Conservation (phyloP, 2,888 invertebrate genomes). For the Boloria euphrosyne region DNA sequence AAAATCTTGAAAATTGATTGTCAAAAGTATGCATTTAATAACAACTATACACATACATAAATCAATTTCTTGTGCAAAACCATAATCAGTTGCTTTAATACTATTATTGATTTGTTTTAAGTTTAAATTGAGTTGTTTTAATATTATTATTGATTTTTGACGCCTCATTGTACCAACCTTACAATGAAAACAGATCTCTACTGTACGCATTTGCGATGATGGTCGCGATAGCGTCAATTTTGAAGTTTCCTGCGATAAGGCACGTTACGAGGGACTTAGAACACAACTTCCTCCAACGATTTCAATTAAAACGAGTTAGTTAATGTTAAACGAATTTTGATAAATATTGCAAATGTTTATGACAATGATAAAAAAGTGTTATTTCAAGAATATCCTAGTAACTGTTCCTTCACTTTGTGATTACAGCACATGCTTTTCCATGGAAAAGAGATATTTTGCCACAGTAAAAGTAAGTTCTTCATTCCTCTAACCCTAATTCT, state of each 20-base stretch:
- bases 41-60: too few relatives aligned
- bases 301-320: constrained; percentile 59
- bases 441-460: too few relatives aligned
- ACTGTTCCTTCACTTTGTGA: neutral
- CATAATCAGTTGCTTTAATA: too few relatives aligned
- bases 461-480: too few relatives aligned
- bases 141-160: neutral
- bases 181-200: constrained; percentile 48
- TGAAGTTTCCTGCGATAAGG: constrained; percentile 72
- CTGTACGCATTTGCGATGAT: constrained; percentile 69
- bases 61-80: too few relatives aligned
- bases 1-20: too few relatives aligned
- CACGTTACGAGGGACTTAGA: constrained; percentile 67
- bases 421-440: neutral
- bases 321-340: constrained; percentile 28
- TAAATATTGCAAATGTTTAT: constrained; percentile 8
- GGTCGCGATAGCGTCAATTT: constrained; percentile 70
- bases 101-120: too few relatives aligned
- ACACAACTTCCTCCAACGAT: constrained; percentile 56
- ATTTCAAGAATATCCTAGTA: neutral
- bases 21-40: too few relatives aligned
- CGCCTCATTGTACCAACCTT: neutral
- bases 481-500: too few relatives aligned
- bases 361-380: neutral
- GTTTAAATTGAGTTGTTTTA: too few relatives aligned